Percentiles rank a stretch among this genome's conserved stretches.
These are phyloP conservation scores for Hydroisotoma schaefferi DNA, from an alignment of 2,888 invertebrate species.

Conservation along the genomic window DNA sequence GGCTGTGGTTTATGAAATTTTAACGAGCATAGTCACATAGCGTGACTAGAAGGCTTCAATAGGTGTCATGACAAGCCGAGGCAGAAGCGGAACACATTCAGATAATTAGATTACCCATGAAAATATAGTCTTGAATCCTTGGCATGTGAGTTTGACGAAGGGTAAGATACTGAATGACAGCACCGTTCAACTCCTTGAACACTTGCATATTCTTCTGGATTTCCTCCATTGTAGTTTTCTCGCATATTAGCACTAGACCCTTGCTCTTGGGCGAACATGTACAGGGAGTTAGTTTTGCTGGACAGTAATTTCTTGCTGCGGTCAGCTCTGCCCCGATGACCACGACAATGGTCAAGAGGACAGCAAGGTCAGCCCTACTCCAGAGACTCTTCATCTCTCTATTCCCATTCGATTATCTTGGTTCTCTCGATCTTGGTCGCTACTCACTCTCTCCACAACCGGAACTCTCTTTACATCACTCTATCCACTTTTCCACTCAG, in stretches of 20 bases:
- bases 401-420: conserved; percentile 22
- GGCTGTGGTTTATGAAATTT: no score
- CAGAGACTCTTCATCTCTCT: conserved; percentile 26
- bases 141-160: conserved; percentile 79
- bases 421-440: background rate
- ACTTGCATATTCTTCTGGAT: conserved; percentile 76
- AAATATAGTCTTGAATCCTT: conserved; percentile 71
- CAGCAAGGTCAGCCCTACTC: conserved; percentile 26
- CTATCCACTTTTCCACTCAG: no score
- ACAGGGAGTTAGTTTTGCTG: conserved; percentile 65
- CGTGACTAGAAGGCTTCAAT: no score
- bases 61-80: background rate
- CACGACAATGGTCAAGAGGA: conserved; percentile 37
- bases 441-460: background rate
- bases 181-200: conserved; percentile 62
- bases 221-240: conserved; percentile 75
- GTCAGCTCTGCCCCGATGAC: conserved; percentile 52
- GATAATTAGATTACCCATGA: conserved; percentile 60
- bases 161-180: conserved; percentile 82
- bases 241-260: conserved; percentile 82
- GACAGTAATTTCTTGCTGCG: conserved; percentile 52
- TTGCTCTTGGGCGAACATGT: conserved; percentile 81
- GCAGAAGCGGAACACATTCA: no score
- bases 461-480: background rate
- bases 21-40: no score